phyloP scores from a whole-genome alignment of 2,888 invertebrate species.

The Chymomyza amoena region DNA sequence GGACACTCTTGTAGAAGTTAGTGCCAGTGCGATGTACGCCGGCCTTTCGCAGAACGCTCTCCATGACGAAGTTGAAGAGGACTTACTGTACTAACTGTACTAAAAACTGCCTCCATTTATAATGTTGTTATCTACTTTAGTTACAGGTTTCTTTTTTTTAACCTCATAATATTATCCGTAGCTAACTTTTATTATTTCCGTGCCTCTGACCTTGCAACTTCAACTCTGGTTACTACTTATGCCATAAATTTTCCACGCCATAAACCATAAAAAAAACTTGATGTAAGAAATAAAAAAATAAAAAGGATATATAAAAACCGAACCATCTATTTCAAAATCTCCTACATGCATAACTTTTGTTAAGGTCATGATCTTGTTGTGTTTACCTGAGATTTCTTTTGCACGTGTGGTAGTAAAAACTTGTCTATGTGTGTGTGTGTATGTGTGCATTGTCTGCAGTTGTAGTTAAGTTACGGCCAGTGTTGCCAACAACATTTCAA shows the following conservation, averaged over 20 bases:
- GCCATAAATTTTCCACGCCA: background rate
- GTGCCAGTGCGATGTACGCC: too few species aligned
- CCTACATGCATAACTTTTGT: constrained; percentile 46
- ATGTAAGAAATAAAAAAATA: background rate
- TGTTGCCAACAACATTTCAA: constrained; percentile 74
- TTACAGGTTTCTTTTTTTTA: too few species aligned
- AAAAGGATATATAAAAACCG: too few species aligned
- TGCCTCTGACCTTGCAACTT: background rate
- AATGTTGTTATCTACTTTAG: too few species aligned
- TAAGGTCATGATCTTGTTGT: constrained; percentile 54
- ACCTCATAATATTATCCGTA: background rate
- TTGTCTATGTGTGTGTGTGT: background rate
- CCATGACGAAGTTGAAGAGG: too few species aligned
- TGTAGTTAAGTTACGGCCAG: constrained; percentile 32
- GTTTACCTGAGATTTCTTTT: background rate
- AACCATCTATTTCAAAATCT: background rate
- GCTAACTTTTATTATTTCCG: background rate
- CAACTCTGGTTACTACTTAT: background rate
- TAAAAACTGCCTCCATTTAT: too few species aligned
- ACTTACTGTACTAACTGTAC: too few species aligned
- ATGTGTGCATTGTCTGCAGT: constrained; percentile 22
- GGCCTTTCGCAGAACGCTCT: too few species aligned
- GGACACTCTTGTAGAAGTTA: too few species aligned
- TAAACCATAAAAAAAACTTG: background rate
- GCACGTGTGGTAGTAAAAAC: background rate